Percentiles rank a stretch among this genome's conserved stretches.
Conservation (phyloP, 2,113 vertebrate genomes). For the Athene cunicularia region DNA sequence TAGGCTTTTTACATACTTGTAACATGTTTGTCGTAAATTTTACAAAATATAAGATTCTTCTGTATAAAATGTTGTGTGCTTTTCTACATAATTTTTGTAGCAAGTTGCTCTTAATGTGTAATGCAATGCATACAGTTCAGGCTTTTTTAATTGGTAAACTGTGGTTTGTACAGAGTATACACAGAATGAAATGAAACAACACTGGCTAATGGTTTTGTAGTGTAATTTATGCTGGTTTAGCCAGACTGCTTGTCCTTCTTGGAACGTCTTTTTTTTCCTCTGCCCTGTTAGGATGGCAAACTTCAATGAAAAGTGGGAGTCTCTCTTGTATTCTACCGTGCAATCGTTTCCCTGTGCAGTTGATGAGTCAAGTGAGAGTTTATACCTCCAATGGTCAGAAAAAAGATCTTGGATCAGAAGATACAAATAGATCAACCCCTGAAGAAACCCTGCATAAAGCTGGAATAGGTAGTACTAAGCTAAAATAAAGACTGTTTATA, state of each 20-base stretch:
- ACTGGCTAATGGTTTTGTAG: not conserved
- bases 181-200: not conserved
- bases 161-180: not conserved
- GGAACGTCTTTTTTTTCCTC: not conserved
- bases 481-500: not conserved
- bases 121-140: not conserved
- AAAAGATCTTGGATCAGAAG: slow-evolving; percentile 65
- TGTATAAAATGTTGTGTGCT: not conserved
- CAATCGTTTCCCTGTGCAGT: slow-evolving; percentile 68
- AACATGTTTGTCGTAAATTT: not conserved
- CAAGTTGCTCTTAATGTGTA: not conserved
- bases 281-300: slow-evolving; percentile 80
- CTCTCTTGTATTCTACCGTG: slow-evolving; percentile 74
- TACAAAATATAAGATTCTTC: not conserved
- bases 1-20: not conserved
- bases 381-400: slow-evolving; percentile 83
- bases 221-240: not conserved
- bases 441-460: slow-evolving; percentile 4
- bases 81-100: not conserved
- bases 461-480: slow-evolving; percentile 64
- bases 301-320: slow-evolving; percentile 67
- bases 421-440: not conserved
- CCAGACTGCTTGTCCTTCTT: not conserved
- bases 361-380: slow-evolving; percentile 79
- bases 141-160: not conserved